These are phyloP conservation scores for Sebastes hopkinsi DNA, from an alignment of 2,797 vertebrate species.

Conservation along the genomic window DNA sequence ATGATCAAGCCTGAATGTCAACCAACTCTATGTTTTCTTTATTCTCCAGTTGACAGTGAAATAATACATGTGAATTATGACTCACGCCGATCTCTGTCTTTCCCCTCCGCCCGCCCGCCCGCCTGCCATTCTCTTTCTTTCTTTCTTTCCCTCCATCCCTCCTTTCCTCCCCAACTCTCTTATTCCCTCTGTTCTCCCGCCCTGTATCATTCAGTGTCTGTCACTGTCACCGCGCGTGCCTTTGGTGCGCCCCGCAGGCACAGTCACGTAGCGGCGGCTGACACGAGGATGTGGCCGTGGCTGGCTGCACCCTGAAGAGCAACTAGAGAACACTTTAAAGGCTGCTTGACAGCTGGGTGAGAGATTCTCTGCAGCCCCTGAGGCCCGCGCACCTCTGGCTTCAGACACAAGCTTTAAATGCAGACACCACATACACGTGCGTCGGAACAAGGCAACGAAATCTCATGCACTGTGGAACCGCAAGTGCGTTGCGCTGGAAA, in stretches of 20 bases:
- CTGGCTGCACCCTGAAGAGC: constrained; percentile 78
- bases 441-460: neutral
- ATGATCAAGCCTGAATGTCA: constrained; percentile 76
- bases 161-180: constrained; percentile 34
- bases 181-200: constrained; percentile 59
- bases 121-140: constrained; percentile 47
- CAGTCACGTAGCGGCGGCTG: constrained; percentile 73
- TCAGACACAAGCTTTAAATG: constrained; percentile 38
- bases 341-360: constrained; percentile 73
- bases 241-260: constrained; percentile 73
- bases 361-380: constrained; percentile 61
- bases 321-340: constrained; percentile 79
- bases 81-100: constrained; percentile 58
- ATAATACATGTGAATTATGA: constrained; percentile 78
- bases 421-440: constrained; percentile 19
- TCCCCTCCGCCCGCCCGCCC: constrained; percentile 8
- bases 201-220: constrained; percentile 72
- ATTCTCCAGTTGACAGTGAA: constrained; percentile 76
- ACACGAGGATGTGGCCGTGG: constrained; percentile 75
- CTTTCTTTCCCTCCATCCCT: constrained; percentile 24
- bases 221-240: constrained; percentile 69
- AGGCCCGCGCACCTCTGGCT: constrained; percentile 65
- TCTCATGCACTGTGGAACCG: constrained; percentile 15
- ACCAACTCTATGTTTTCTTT: constrained; percentile 76
- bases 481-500: constrained; percentile 4